Percentiles rank a stretch among this genome's conserved stretches.
Evolutionary conservation across 2,797 vertebrate genomes (phyloP).

Genomic region (Todus mexicanus): DNA sequence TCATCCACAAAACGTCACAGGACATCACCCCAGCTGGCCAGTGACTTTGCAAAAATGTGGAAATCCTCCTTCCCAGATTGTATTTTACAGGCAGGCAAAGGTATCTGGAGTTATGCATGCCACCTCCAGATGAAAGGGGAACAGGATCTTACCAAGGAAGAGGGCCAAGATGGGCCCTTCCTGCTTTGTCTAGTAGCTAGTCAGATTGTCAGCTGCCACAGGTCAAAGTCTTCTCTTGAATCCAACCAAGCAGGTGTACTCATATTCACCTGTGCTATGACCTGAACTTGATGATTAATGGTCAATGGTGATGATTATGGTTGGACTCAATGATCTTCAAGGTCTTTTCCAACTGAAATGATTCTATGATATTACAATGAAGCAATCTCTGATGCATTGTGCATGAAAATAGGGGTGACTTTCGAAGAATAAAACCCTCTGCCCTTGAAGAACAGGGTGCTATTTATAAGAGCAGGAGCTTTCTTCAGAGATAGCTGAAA

Average conservation of each 20-base stretch:
- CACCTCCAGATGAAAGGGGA: background rate
- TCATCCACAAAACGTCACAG: background rate
- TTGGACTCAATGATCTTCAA: background rate
- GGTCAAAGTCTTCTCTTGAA: background rate
- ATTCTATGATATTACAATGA: background rate
- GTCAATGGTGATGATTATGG: background rate
- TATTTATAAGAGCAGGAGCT: background rate
- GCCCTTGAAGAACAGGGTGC: background rate
- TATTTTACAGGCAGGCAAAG: background rate
- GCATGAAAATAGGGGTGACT: background rate
- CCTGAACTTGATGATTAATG: background rate
- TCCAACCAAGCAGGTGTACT: background rate
- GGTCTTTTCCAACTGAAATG: background rate
- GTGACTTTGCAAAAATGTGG: background rate
- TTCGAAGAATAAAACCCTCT: background rate
- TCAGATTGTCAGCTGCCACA: background rate
- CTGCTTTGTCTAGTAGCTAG: background rate
- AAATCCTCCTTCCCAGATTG: background rate
- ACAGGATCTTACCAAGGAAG: background rate
- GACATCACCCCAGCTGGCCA: background rate
- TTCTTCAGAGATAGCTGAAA: background rate
- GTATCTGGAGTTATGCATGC: background rate
- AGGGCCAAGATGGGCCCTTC: background rate
- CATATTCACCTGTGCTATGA: background rate
- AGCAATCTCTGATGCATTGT: background rate